phyloP scores from a whole-genome alignment of 2,797 vertebrate genomes.

The Ambastaia sidthimunki region DNA sequence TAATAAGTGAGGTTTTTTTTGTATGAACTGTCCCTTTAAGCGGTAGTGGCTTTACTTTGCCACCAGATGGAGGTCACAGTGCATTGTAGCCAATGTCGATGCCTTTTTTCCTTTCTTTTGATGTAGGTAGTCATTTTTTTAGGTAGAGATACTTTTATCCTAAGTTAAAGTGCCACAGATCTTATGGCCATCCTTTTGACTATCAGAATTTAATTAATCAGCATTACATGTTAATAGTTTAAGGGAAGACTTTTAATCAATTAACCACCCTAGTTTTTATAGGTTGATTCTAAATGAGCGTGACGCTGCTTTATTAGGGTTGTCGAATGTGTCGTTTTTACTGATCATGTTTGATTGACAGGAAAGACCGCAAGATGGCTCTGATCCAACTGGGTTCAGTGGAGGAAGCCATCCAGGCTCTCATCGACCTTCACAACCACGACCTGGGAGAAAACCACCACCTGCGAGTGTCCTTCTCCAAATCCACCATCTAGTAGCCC shows the following conservation, averaged over 20 bases:
- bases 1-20: neutral
- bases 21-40: neutral
- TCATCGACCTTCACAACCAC: constrained; percentile 88
- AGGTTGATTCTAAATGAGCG: neutral
- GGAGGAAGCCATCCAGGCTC: constrained; percentile 90
- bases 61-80: constrained; percentile 40
- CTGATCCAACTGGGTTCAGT: constrained; percentile 89
- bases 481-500: constrained; percentile 81
- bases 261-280: neutral
- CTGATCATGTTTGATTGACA: constrained; percentile 62
- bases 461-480: constrained; percentile 91
- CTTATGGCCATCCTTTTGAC: too few relatives aligned
- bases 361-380: constrained; percentile 90
- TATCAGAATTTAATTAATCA: too few relatives aligned
- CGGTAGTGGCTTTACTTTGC: constrained; percentile 23
- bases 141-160: neutral
- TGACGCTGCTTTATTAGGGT: neutral
- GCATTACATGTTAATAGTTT: too few relatives aligned
- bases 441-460: constrained; percentile 89
- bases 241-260: too few relatives aligned
- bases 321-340: neutral
- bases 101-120: neutral
- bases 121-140: neutral
- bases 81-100: neutral
- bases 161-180: neutral